These are phyloP conservation scores for Stigmatopora nigra DNA, from an alignment of 2,113 vertebrate species.

Conservation along the genomic window DNA sequence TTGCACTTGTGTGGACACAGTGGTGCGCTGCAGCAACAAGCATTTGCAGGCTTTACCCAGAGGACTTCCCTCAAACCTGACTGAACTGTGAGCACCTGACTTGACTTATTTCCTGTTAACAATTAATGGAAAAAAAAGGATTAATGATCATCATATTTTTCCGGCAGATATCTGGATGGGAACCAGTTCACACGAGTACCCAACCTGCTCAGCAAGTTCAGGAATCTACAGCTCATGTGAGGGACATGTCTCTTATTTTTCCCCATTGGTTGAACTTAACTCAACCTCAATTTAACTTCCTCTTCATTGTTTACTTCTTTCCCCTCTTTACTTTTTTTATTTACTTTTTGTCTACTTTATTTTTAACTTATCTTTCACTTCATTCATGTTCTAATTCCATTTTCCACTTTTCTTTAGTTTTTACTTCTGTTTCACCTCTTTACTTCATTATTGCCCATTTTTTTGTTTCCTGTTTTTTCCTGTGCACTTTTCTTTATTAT, in stretches of 20 bases:
- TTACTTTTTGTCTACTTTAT: neutral
- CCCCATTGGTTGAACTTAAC: neutral
- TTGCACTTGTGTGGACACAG: constrained; percentile 87
- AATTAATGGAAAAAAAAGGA: neutral
- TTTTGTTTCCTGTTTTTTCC: neutral
- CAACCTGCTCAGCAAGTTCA: constrained; percentile 80
- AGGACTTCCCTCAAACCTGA: constrained; percentile 90
- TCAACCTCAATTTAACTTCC: too few species aligned
- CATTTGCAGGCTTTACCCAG: constrained; percentile 82
- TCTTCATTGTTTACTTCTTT: neutral
- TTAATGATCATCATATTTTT: neutral
- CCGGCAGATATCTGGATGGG: constrained; percentile 88
- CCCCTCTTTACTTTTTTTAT: neutral
- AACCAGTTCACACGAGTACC: constrained; percentile 91
- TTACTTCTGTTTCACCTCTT: too few species aligned
- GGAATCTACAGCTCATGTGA: constrained; percentile 92
- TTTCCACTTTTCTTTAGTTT: neutral
- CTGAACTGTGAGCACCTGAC: constrained; percentile 81
- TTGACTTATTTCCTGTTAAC: too few species aligned
- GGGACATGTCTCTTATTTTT: constrained; percentile 25
- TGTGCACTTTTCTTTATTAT: neutral
- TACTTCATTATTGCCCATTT: neutral
- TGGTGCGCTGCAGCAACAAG: constrained; percentile 97
- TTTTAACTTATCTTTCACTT: neutral
- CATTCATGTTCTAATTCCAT: too few species aligned